A percentile compares a stretch with the other conserved stretches of the same genome.
These are phyloP conservation scores for Zygaena filipendulae DNA, from an alignment of 2,888 invertebrate species.

Conservation along the genomic window DNA sequence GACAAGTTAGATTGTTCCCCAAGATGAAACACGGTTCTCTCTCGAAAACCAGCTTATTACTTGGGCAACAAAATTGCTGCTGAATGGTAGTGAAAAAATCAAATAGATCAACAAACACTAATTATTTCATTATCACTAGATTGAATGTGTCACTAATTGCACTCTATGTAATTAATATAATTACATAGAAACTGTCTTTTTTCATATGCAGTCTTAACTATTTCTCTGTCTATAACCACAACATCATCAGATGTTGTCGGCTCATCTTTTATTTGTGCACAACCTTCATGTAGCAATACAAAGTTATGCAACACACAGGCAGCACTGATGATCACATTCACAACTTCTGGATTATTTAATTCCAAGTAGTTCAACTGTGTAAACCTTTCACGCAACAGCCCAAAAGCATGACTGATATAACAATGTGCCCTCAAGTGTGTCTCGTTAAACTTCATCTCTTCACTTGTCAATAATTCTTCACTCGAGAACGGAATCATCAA, in stretches of 20 bases:
- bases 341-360: slow-evolving; percentile 33
- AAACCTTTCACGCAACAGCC: slow-evolving; percentile 44
- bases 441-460: slow-evolving; percentile 60
- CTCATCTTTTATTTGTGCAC: slow-evolving; percentile 42
- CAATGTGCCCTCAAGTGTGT: slow-evolving; percentile 44
- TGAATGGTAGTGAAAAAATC: too few relatives aligned
- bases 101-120: too few relatives aligned
- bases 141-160: too few relatives aligned
- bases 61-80: too few relatives aligned
- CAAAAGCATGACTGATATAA: slow-evolving; percentile 51
- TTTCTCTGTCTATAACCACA: slow-evolving; percentile 39
- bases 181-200: slow-evolving; percentile 58
- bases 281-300: slow-evolving; percentile 48
- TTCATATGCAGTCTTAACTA: slow-evolving; percentile 44
- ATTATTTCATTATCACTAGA: too few relatives aligned
- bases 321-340: slow-evolving; percentile 36
- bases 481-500: slow-evolving; percentile 50
- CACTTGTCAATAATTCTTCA: slow-evolving; percentile 47
- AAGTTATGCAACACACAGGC: slow-evolving; percentile 57
- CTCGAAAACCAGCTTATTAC: too few relatives aligned
- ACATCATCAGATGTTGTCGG: slow-evolving; percentile 39
- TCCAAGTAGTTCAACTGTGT: slow-evolving; percentile 45
- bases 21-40: too few relatives aligned
- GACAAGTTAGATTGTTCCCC: too few relatives aligned
- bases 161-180: slow-evolving; percentile 51